Evolutionary conservation across 1,140 invertebrate species (phyloP), one percentile per base, ranked within the genome.

Genomic region (Heliconius eleuchia): DNA sequence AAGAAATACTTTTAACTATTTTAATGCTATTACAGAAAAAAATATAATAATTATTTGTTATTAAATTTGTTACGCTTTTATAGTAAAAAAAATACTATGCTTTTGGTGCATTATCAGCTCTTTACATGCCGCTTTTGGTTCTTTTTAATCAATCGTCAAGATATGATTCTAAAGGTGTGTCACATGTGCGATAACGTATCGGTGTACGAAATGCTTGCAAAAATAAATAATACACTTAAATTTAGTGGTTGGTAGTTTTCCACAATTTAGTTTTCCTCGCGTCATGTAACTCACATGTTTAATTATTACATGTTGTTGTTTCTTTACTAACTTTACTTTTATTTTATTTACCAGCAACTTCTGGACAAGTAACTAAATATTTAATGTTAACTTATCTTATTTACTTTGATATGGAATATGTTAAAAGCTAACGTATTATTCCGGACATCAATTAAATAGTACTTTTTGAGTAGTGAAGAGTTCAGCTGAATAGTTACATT

Each of bases 391-490:
- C 13, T 46, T 16, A 46, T 46, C 42, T 16, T 46, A 46, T 46
- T 16, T 46, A 46, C 42, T 46, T 46, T 46, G 42, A 46, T 46
- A 46, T 46, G 42, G 3, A 52, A 52, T 52, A 2, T 52, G 0
- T 52, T 52, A 52, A 52, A 52, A 19, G 18, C 18, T 19, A 52
- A 1, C 80, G 84, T 75, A 23, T 60, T 81, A 80, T 76, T 77
- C 75, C 37, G 76, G 74, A 83, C 83, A 74, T 82, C 42, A 78
- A 72, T 79, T 77, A 86, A 85, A 87, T 87, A 89, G 81, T 80
- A 82, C 66, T 77, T 80, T 80, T 39, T 50, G 39, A 66, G 46
- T 50, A 70, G 16, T 70, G 39, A 83, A 81, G 81, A 76, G 60
- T 66, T 66, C 60, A 66, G 27, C 60, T 66, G 60, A 27, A 66